These are phyloP conservation scores for Talpa occidentalis DNA, from an alignment of 2,113 vertebrate species.

Conservation along the genomic window DNA sequence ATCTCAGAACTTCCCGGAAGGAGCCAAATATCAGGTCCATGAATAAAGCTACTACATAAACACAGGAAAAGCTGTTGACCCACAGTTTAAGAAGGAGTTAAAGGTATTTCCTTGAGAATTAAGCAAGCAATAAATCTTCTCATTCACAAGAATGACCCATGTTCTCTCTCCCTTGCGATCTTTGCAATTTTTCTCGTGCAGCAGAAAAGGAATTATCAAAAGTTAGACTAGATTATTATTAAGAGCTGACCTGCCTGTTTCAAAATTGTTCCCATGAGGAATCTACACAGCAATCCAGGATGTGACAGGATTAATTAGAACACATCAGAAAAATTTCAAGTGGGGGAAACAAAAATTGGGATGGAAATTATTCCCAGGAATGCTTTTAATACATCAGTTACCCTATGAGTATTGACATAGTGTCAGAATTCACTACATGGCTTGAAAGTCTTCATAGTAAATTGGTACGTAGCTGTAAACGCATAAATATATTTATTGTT, in stretches of 20 bases:
- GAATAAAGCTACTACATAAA: slow-evolving; percentile 63
- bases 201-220: slow-evolving; percentile 64
- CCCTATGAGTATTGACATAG: background rate
- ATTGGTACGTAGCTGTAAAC: slow-evolving; percentile 29
- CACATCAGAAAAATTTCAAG: slow-evolving; percentile 60
- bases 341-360: slow-evolving; percentile 53
- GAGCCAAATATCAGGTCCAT: slow-evolving; percentile 10
- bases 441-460: background rate
- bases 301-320: slow-evolving; percentile 72
- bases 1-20: slow-evolving; percentile 40
- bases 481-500: slow-evolving; percentile 6
- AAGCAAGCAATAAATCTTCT: slow-evolving; percentile 59
- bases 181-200: slow-evolving; percentile 34
- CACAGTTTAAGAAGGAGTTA: slow-evolving; percentile 55
- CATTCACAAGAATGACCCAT: slow-evolving; percentile 58
- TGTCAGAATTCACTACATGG: slow-evolving; percentile 51
- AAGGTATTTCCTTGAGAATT: slow-evolving; percentile 62
- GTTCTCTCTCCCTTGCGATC: slow-evolving; percentile 51
- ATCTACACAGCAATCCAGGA: slow-evolving; percentile 27
- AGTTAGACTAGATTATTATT: slow-evolving; percentile 33
- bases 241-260: slow-evolving; percentile 22
- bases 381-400: slow-evolving; percentile 38
- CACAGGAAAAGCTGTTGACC: slow-evolving; percentile 61
- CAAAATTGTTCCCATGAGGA: slow-evolving; percentile 57
- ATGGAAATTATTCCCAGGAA: slow-evolving; percentile 67